These are phyloP conservation scores for Lamproptera curius DNA, from an alignment of 2,888 invertebrate species.

Conservation along the genomic window DNA sequence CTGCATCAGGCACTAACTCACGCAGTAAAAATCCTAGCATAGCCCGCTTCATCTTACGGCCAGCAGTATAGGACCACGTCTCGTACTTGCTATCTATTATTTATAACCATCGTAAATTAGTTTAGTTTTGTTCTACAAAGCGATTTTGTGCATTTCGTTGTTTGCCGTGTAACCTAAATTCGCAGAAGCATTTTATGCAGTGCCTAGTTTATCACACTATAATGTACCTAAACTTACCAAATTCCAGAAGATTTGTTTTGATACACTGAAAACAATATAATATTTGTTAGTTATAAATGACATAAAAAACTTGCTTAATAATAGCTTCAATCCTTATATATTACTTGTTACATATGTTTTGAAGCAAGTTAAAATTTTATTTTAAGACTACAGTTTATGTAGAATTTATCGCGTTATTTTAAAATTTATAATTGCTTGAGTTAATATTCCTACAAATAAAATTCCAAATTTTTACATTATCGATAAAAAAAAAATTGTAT, in stretches of 20 bases:
- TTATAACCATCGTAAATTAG: too few relatives aligned
- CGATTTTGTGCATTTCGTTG: conserved; percentile 8
- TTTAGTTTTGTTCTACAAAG: conserved; percentile 14
- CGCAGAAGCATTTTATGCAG: conserved; percentile 27
- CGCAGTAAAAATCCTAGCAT: too few relatives aligned
- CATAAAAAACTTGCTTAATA: too few relatives aligned
- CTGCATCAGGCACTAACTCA: too few relatives aligned
- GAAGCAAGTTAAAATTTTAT: too few relatives aligned
- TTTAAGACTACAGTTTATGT: too few relatives aligned
- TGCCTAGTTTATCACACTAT: conserved; percentile 25
- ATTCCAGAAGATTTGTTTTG: conserved; percentile 61
- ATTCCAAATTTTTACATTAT: not conserved
- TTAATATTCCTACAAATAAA: not conserved
- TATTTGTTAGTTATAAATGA: conserved; percentile 29
- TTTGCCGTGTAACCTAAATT: conserved; percentile 6
- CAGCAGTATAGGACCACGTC: too few relatives aligned
- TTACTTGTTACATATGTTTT: too few relatives aligned
- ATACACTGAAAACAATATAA: conserved; percentile 71
- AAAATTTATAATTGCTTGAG: not conserved
- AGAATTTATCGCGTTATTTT: too few relatives aligned
- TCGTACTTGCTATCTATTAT: too few relatives aligned
- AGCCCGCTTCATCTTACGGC: too few relatives aligned
- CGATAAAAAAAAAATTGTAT: not conserved
- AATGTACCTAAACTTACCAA: conserved; percentile 57
- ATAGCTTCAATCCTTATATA: too few relatives aligned